Percentiles rank a stretch among this genome's conserved stretches.
Evolutionary conservation across 2,797 vertebrate species (phyloP).

Genomic region (Arrhamphus sclerolepis): DNA sequence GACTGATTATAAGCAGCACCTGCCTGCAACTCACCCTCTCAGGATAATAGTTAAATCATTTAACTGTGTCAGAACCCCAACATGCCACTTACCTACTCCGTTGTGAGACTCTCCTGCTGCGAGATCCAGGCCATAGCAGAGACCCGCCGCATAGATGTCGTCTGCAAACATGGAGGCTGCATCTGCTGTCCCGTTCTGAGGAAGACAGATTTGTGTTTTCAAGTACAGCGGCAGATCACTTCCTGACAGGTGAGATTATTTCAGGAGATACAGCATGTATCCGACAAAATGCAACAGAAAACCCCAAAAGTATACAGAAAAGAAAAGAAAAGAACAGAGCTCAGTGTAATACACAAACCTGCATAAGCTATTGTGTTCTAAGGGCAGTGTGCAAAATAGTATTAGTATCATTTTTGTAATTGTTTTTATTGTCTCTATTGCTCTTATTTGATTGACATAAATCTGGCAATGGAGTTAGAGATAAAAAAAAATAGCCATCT

Average conservation of each 20-base stretch:
- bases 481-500: too few relatives aligned
- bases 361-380: too few relatives aligned
- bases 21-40: too few relatives aligned
- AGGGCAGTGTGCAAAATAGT: too few relatives aligned
- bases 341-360: too few relatives aligned
- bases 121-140: slow-evolving; percentile 82
- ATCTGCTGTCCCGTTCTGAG: slow-evolving; percentile 82
- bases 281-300: neutral
- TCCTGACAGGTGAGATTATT: neutral
- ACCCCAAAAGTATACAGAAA: neutral
- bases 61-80: neutral
- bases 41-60: too few relatives aligned
- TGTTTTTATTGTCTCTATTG: too few relatives aligned
- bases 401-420: too few relatives aligned
- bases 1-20: too few relatives aligned
- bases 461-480: too few relatives aligned
- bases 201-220: slow-evolving; percentile 20
- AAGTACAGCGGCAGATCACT: neutral
- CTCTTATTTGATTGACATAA: too few relatives aligned
- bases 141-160: slow-evolving; percentile 82
- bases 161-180: slow-evolving; percentile 82
- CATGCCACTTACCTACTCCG: slow-evolving; percentile 69
- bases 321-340: too few relatives aligned
- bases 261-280: neutral
- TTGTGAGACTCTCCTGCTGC: slow-evolving; percentile 84